Evolutionary conservation across 2,797 vertebrate genomes (phyloP).

Genomic region (Lacerta bilineata): DNA sequence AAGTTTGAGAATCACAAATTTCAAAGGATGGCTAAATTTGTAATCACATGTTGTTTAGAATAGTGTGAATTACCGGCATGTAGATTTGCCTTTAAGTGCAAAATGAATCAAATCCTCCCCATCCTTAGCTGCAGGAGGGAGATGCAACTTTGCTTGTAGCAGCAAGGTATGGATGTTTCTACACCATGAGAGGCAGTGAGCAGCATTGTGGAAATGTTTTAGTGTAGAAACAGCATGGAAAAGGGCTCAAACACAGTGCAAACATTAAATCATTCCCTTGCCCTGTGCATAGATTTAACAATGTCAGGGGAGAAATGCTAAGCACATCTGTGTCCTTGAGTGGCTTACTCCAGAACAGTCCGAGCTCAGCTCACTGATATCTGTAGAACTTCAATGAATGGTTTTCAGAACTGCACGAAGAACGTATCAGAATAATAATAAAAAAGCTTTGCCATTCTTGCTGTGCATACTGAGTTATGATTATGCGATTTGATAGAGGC

Average conservation of each 20-base stretch:
- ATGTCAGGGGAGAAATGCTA: neutral
- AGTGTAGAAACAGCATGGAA: neutral
- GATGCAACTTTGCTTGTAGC: neutral
- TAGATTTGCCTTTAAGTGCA: no score
- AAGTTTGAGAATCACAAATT: no score
- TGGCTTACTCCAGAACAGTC: neutral
- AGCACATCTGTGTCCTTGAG: neutral
- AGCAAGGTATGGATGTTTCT: neutral
- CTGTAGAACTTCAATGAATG: neutral
- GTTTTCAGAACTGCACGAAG: neutral
- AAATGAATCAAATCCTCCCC: no score
- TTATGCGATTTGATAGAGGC: neutral
- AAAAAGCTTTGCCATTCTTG: neutral
- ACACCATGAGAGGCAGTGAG: neutral
- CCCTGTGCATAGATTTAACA: neutral
- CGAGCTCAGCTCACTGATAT: neutral
- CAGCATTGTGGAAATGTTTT: neutral
- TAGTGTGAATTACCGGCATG: no score
- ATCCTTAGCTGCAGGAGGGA: neutral
- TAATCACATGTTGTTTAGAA: no score
- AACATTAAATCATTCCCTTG: neutral
- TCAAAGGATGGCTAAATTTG: no score
- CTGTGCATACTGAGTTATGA: neutral
- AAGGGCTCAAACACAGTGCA: neutral
- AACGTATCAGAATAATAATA: neutral